Evolutionary conservation across 2,888 invertebrate species (phyloP), one percentile per base, ranked within the genome.

Genomic region (Trichogramma evanescens): DNA sequence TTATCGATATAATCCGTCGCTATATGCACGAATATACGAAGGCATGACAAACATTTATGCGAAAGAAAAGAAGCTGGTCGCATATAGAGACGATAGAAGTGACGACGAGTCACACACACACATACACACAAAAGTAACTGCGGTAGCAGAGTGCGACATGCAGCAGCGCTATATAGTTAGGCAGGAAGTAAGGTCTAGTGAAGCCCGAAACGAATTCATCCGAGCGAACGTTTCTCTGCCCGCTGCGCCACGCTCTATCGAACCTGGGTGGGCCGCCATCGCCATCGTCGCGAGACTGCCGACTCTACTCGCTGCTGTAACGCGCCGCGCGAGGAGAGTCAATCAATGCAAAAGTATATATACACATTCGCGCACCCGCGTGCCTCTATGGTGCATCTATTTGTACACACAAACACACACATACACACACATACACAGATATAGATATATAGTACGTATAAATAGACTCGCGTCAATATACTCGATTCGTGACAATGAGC

Each of bases 191-290:
- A 66, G 70, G 67, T 70, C 69, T 70, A 67, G 55, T 69, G 69
- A 66, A 69, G 70, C 68, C 63, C 67, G 69, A 67, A 69, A 67
- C 67, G 67, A 69, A 69, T 69, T 66, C 67, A 63, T 66, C 64
- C 58, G 66, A 67, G 68, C 67, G 64, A 72, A 69, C 70, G 68
- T 58, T 42, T 59, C 62, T 54, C 58, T 58, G 51, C 54, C 46
- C 56, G 8, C 50, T 6, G 8, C 40, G 5, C 7, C 68, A 74
- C 72, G 74, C 72, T 73, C 69, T 68, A 73, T 71, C 71, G 73
- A 72, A 69, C 67, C 70, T 66, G 72, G 71, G 71, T 69, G 69
- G 73, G 70, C 70, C 69, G 66, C 64, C 65, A 66, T 68, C 67
- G 65, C 26, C 26, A 26, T 26, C 26, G 26, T 26, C 26, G 26